phyloP scores from a whole-genome alignment of 1,140 invertebrate genomes.

The Diuraphis noxia region DNA sequence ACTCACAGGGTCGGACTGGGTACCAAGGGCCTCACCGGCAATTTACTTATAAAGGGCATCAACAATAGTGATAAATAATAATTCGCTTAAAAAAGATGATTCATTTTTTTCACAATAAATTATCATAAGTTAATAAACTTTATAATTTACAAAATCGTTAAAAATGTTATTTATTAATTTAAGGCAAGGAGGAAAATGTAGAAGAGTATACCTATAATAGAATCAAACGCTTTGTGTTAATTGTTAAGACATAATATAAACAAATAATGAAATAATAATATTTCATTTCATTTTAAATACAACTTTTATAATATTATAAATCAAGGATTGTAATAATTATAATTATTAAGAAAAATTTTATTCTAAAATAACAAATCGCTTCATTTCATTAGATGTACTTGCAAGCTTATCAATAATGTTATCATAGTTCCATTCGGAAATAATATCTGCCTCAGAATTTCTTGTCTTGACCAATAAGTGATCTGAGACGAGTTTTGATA shows the following conservation, averaged over 20 bases:
- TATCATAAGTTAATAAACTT: neutral
- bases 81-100: no score
- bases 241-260: neutral
- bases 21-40: neutral
- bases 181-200: neutral
- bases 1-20: no score
- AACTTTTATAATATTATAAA: slow-evolving; percentile 4
- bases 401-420: neutral
- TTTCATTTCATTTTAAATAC: neutral
- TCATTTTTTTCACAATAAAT: no score
- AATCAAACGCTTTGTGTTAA: no score
- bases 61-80: neutral
- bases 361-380: neutral
- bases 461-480: neutral
- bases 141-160: neutral
- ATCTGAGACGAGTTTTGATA: neutral
- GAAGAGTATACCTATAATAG: no score
- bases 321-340: neutral
- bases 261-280: neutral
- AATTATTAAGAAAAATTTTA: neutral
- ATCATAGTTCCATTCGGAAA: neutral
- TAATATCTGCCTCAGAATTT: neutral
- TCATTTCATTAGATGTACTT: neutral
- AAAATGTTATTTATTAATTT: neutral
- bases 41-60: no score